Evolutionary conservation across 2,797 vertebrate genomes (phyloP).

Genomic region (Poecilia gillii): DNA sequence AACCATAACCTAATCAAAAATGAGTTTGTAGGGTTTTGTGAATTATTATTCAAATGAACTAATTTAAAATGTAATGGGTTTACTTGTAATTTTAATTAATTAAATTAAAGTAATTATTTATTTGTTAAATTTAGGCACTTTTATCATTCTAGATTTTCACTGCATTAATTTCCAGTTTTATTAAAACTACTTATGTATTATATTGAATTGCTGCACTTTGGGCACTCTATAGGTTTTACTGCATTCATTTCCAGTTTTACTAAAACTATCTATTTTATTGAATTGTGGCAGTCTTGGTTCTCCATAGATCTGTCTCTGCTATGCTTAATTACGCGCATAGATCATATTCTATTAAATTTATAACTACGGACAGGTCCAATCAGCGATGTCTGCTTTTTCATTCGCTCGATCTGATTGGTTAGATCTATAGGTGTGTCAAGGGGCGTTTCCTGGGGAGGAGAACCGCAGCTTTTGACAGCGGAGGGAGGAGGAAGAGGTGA

Average conservation of each 20-base stretch:
- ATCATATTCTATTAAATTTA: background rate
- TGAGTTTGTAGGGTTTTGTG: background rate
- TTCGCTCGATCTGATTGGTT: constrained; percentile 61
- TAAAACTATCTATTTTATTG: background rate
- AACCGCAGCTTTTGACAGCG: constrained; percentile 31
- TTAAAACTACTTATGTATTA: background rate
- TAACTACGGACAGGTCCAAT: background rate
- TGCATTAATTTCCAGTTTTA: background rate
- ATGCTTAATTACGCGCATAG: background rate
- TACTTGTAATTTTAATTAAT: background rate
- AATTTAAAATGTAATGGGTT: background rate
- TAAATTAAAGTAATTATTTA: background rate
- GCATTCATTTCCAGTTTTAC: background rate
- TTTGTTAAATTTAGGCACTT: background rate
- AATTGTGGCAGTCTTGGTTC: background rate
- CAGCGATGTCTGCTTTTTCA: background rate
- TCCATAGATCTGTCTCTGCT: background rate
- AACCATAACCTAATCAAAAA: background rate
- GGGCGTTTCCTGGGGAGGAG: constrained; percentile 59
- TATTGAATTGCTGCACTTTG: background rate
- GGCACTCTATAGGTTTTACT: background rate
- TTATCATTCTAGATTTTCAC: background rate
- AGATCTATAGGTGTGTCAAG: constrained; percentile 71
- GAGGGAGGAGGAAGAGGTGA: constrained; percentile 12
- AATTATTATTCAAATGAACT: background rate